Evolutionary conservation across 1,140 invertebrate genomes (phyloP).

Genomic region (Bombus consobrinus): DNA sequence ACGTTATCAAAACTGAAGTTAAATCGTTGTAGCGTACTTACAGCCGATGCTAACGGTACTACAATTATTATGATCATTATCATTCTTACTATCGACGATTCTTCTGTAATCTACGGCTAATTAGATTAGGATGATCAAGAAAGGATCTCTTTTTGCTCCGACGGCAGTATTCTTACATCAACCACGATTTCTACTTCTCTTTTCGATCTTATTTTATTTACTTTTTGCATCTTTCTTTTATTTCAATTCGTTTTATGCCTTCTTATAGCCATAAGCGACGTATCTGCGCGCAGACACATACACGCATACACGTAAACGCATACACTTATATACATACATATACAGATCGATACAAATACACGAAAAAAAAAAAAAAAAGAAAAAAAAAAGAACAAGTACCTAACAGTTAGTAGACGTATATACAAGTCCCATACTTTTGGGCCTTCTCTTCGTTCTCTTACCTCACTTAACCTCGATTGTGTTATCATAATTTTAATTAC

Average conservation of each 20-base stretch:
- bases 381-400: background rate
- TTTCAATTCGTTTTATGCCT: background rate
- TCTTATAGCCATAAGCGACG: background rate
- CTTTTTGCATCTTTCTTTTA: background rate
- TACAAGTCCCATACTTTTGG: background rate
- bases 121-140: conserved; percentile 70
- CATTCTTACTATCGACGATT: conserved; percentile 72
- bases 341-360: background rate
- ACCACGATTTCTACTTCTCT: conserved; percentile 13
- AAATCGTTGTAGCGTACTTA: conserved; percentile 63
- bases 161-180: conserved; percentile 44
- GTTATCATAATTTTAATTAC: conserved; percentile 54
- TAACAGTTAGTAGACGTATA: background rate
- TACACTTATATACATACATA: background rate
- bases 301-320: background rate
- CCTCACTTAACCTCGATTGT: conserved; percentile 31
- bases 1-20: conserved; percentile 56
- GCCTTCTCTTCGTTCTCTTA: background rate
- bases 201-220: background rate
- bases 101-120: conserved; percentile 72
- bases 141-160: conserved; percentile 58
- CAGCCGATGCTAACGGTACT: conserved; percentile 67
- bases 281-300: background rate
- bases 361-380: background rate
- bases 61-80: conserved; percentile 74